Conservation (phyloP, 2,888 invertebrate genomes). For the Tethea ocularis region DNA sequence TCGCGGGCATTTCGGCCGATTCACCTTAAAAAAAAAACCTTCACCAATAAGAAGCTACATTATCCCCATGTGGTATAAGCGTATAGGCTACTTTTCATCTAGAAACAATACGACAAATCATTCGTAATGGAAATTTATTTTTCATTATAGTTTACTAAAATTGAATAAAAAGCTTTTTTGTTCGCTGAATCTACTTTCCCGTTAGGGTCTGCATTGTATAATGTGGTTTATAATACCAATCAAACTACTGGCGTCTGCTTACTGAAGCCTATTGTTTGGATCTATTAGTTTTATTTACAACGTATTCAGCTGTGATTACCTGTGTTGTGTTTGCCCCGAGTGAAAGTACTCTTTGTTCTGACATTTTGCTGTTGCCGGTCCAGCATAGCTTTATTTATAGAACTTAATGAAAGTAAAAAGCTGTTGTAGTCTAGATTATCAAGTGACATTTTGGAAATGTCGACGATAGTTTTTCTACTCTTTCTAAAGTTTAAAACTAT, state of each 20-base stretch:
- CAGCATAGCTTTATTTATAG: conserved; percentile 46
- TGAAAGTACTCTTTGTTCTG: conserved; percentile 50
- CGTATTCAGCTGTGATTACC: conserved; percentile 14
- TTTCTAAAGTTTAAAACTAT: background rate
- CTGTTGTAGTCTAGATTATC: background rate
- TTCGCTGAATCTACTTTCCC: conserved; percentile 43
- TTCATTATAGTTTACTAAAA: background rate
- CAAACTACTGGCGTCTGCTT: conserved; percentile 30
- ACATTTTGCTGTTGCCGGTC: conserved; percentile 49
- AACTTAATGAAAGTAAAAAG: conserved; percentile 46
- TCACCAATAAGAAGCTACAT: no score
- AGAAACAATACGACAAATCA: background rate
- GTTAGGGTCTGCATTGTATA: conserved; percentile 30
- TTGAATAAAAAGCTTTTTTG: background rate
- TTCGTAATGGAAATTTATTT: background rate
- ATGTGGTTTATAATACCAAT: conserved; percentile 38
- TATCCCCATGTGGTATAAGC: no score
- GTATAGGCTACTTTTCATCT: background rate
- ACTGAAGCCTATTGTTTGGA: conserved; percentile 42
- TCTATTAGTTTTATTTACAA: conserved; percentile 37
- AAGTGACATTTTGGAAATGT: background rate
- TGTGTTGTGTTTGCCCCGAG: conserved; percentile 36
- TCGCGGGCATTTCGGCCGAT: no score
- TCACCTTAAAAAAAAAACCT: no score
- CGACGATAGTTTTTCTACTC: background rate